Conservation (phyloP, 2,797 vertebrate species). For the Tapera naevia region DNA sequence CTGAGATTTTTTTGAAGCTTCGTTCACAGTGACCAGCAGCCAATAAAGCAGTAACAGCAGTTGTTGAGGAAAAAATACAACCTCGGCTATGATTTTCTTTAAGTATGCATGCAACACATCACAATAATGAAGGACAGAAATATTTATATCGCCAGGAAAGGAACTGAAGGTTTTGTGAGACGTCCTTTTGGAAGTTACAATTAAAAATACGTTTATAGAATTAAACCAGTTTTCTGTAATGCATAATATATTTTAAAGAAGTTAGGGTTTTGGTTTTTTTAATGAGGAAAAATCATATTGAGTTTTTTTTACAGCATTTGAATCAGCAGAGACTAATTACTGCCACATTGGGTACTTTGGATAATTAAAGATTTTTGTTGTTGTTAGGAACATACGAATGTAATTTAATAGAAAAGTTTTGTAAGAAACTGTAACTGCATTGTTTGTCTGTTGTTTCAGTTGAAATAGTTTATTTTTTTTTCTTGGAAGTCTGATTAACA, state of each 20-base stretch:
- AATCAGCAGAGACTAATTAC: constrained; percentile 34
- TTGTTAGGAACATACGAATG: constrained; percentile 53
- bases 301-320: constrained; percentile 20
- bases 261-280: background rate
- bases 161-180: background rate
- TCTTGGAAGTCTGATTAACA: constrained; percentile 3
- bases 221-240: background rate
- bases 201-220: background rate
- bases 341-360: constrained; percentile 53
- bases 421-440: constrained; percentile 46
- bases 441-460: constrained; percentile 40
- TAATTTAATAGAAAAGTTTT: constrained; percentile 57
- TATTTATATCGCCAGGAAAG: background rate
- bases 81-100: background rate
- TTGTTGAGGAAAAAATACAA: background rate
- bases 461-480: constrained; percentile 7
- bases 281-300: background rate
- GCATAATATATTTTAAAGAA: background rate
- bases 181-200: background rate
- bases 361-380: constrained; percentile 54
- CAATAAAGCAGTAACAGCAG: background rate
- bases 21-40: background rate
- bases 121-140: background rate
- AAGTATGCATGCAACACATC: background rate
- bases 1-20: background rate